Evolutionary conservation across 2,888 invertebrate species (phyloP).

Genomic region (Eupeodes latifasciatus): DNA sequence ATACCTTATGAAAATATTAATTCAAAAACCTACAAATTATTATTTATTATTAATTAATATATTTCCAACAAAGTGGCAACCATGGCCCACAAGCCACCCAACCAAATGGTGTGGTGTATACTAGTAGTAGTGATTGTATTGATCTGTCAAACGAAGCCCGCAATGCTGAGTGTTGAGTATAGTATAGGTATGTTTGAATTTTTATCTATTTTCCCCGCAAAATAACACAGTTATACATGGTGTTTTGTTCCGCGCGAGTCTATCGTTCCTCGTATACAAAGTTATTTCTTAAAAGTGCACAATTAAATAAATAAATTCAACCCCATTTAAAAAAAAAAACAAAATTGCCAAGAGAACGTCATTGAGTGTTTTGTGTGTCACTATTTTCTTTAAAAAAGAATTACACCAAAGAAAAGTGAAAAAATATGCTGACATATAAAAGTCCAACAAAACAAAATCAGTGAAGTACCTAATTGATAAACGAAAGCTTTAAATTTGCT

Average conservation of each 20-base stretch:
- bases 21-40: too few relatives aligned
- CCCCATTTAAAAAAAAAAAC: not conserved
- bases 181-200: slow-evolving; percentile 32
- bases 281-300: slow-evolving; percentile 12
- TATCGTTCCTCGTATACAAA: not conserved
- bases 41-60: too few relatives aligned
- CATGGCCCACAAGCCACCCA: not conserved
- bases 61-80: not conserved
- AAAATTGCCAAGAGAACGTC: slow-evolving; percentile 20
- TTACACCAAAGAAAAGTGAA: slow-evolving; percentile 12
- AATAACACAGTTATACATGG: slow-evolving; percentile 56
- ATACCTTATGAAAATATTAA: too few relatives aligned
- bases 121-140: slow-evolving; percentile 62
- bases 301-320: slow-evolving; percentile 26
- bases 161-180: slow-evolving; percentile 54
- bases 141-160: slow-evolving; percentile 73
- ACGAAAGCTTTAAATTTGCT: slow-evolving; percentile 58
- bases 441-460: slow-evolving; percentile 34
- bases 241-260: slow-evolving; percentile 43
- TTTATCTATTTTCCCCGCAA: slow-evolving; percentile 44
- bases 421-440: slow-evolving; percentile 41
- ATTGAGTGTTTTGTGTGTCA: not conserved
- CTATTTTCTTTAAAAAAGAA: not conserved
- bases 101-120: not conserved
- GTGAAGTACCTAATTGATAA: slow-evolving; percentile 67